Percentiles rank a stretch among this genome's conserved stretches.
Conservation (phyloP, 2,888 invertebrate genomes). For the Leptothorax acervorum region DNA sequence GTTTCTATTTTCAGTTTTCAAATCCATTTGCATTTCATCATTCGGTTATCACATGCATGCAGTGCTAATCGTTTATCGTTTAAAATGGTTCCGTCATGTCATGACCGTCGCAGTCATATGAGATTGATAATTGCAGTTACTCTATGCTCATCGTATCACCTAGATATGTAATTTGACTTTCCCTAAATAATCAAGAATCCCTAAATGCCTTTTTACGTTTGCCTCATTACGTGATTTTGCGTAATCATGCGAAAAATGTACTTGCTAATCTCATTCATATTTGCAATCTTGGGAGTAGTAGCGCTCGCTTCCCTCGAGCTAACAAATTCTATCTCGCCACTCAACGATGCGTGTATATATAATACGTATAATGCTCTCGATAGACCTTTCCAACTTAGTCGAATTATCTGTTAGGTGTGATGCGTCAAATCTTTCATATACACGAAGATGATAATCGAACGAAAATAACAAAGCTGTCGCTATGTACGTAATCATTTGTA, state of each 20-base stretch:
- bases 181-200: conserved; percentile 70
- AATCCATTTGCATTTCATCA: conserved; percentile 65
- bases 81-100: conserved; percentile 68
- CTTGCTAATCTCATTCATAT: conserved; percentile 5
- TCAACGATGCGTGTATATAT: conserved; percentile 48
- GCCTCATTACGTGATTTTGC: conserved; percentile 19
- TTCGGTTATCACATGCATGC: conserved; percentile 62
- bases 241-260: conserved; percentile 34
- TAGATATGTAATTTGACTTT: conserved; percentile 63
- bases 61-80: conserved; percentile 74
- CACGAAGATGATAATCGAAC: conserved; percentile 61
- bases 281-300: conserved; percentile 64
- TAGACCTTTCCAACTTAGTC: conserved; percentile 75
- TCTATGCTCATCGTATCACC: conserved; percentile 75
- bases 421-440: conserved; percentile 53
- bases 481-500: conserved; percentile 49
- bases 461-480: conserved; percentile 68
- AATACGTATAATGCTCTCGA: conserved; percentile 56
- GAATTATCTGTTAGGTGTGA: conserved; percentile 40
- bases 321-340: conserved; percentile 64
- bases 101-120: conserved; percentile 47
- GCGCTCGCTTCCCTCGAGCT: conserved; percentile 65
- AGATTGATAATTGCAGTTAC: conserved; percentile 63
- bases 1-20: conserved; percentile 53
- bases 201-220: conserved; percentile 52